Evolutionary conservation across 2,113 vertebrate genomes (phyloP), one percentile per base, ranked within the genome.

Genomic region (Phrynosoma blainvillii): DNA sequence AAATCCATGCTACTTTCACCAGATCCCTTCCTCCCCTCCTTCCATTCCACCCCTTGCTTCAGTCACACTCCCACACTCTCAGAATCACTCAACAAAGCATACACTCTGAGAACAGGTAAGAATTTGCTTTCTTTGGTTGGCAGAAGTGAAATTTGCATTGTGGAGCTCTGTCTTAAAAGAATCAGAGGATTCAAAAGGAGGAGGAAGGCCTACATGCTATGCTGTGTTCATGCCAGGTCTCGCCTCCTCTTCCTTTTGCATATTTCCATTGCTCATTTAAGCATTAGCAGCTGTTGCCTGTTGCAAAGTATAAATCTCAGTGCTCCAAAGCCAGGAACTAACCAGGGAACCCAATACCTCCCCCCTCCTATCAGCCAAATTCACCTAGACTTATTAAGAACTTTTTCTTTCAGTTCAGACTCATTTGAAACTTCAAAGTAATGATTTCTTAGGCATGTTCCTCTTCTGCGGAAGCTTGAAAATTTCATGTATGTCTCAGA

Each of bases 1-100:
- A 25, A 52, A 54, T 79, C 52, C 0, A 0, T 1, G 10, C 0
- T 0, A 11, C 42, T 86, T 52, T 0, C 0, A 42, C 0, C 25
- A 30, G 9, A 2, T 71, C 68, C 25, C 25, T 71, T 27, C 59
- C 66, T 27, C 36, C 2, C 10, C 77, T 12, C 30, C 23, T 21
- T 36, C 65, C 8, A n/a, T 40, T 32, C 11, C n/a, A 25, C 6
- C 42, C 56, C 9, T 21, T 20, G 30, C 12, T 16, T 47, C 70
- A 20, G 36, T 20, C 4, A 68, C 42, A 14, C 54, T 14, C 59
- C 47, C 40, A 21, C 16, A n/a, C 5, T 73, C 8, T 0, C 40
- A 10, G 13, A 18, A 2, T 3, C 47, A 40, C 79, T 87, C 3
- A 36, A 65, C 25, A 1, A 66, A 59, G 30, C 6, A 73, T 32